These are phyloP conservation scores for Papilio elwesi DNA, from an alignment of 2,888 invertebrate species.

Conservation along the genomic window DNA sequence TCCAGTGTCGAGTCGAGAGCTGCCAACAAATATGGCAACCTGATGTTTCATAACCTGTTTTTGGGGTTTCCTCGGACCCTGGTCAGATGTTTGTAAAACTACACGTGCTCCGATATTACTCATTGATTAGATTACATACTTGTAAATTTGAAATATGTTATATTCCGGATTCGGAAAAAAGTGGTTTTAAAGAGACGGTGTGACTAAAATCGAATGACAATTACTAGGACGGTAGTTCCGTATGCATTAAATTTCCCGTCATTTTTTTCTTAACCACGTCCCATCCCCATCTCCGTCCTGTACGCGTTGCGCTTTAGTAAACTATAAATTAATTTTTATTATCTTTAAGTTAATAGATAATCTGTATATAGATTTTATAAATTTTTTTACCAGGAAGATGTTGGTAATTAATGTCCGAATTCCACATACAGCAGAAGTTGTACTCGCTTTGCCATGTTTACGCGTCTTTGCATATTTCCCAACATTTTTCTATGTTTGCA, in stretches of 20 bases:
- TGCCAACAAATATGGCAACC: conserved; percentile 80
- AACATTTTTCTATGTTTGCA: conserved; percentile 13
- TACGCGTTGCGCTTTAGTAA: no score
- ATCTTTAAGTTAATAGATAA: no score
- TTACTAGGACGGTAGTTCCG: no score
- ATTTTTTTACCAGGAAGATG: conserved; percentile 47
- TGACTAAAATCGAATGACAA: no score
- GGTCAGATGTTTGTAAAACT: conserved; percentile 60
- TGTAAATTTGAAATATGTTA: no score
- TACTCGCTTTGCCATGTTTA: conserved; percentile 17
- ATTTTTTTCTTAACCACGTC: no score
- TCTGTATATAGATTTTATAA: conserved; percentile 43
- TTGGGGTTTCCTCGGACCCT: conserved; percentile 81
- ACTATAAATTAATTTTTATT: no score
- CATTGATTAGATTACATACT: conserved; percentile 24
- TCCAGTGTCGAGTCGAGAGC: conserved; percentile 80
- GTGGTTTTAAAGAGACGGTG: no score
- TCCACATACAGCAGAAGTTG: conserved; percentile 15
- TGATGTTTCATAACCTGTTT: conserved; percentile 82
- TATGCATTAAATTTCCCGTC: no score
- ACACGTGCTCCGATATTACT: conserved; percentile 50
- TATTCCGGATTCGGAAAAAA: no score
- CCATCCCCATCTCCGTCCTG: no score
- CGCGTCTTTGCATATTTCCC: conserved; percentile 25
- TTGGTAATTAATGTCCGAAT: conserved; percentile 21